phyloP scores from a whole-genome alignment of 2,888 invertebrate species.

The Corythucha ciliata region DNA sequence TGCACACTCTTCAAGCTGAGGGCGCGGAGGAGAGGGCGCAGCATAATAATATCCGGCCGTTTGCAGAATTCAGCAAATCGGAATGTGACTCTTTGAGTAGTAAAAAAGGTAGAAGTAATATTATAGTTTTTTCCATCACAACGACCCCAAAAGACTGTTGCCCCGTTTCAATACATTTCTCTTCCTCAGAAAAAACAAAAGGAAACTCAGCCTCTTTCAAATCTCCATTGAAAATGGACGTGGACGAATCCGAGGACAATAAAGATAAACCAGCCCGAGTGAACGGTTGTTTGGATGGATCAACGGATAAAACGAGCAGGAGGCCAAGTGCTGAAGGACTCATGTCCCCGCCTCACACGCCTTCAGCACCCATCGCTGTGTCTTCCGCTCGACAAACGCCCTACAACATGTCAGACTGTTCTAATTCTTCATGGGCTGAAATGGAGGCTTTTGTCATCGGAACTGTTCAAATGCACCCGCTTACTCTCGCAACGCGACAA shows the following conservation, averaged over 20 bases:
- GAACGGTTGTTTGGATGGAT: constrained; percentile 16
- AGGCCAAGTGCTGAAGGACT: constrained; percentile 42
- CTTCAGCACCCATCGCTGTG: too few species aligned
- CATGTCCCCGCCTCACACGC: constrained; percentile 43
- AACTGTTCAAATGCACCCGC: constrained; percentile 80
- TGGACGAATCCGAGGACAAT: constrained; percentile 3
- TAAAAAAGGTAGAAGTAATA: neutral
- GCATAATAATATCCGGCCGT: constrained; percentile 27
- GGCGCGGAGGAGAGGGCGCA: constrained; percentile 40
- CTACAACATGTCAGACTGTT: constrained; percentile 46
- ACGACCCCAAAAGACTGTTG: neutral
- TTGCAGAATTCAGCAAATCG: constrained; percentile 30
- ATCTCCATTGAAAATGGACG: constrained; percentile 17
- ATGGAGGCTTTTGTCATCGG: constrained; percentile 83
- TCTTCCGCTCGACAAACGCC: constrained; percentile 29
- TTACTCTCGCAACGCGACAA: constrained; percentile 79
- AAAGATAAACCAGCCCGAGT: too few species aligned
- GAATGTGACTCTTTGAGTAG: constrained; percentile 17
- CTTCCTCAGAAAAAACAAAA: constrained; percentile 16
- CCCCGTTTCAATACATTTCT: neutral
- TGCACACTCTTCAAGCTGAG: constrained; percentile 62
- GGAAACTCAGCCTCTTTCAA: too few species aligned
- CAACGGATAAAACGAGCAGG: constrained; percentile 18
- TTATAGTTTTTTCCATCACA: neutral
- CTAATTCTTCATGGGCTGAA: constrained; percentile 86